These are phyloP conservation scores for Oreochromis mossambicus DNA, from an alignment of 2,797 vertebrate genomes.

Conservation along the genomic window DNA sequence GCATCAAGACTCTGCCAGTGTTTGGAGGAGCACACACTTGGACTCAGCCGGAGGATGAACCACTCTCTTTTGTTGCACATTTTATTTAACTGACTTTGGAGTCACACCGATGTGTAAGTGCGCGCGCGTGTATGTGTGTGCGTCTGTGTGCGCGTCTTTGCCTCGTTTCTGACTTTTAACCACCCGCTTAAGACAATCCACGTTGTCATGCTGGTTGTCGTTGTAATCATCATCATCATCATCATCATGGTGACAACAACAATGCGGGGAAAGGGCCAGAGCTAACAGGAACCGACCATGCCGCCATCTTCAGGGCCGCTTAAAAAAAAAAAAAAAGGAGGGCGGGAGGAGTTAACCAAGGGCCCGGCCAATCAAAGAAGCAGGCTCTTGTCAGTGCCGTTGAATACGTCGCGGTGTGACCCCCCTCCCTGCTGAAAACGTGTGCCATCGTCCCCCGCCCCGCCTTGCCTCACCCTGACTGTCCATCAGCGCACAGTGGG, in stretches of 20 bases:
- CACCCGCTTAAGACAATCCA: constrained; percentile 74
- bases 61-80: constrained; percentile 68
- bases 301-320: background rate
- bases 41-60: background rate
- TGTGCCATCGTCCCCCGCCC: constrained; percentile 32
- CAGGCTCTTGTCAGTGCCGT: background rate
- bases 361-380: constrained; percentile 2
- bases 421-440: background rate
- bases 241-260: background rate
- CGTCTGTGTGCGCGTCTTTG: background rate
- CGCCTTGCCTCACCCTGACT: background rate
- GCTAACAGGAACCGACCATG: constrained; percentile 8
- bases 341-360: background rate
- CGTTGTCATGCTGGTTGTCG: background rate
- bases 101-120: constrained; percentile 14
- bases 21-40: constrained; percentile 29
- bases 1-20: constrained; percentile 43
- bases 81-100: constrained; percentile 54
- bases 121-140: background rate
- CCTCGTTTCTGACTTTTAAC: constrained; percentile 40
- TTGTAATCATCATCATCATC: background rate
- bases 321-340: background rate
- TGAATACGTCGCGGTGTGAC: constrained; percentile 13
- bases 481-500: background rate
- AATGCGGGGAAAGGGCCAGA: background rate